Conservation (phyloP, 1,140 invertebrate species). For the Drosophila oshimai region DNA sequence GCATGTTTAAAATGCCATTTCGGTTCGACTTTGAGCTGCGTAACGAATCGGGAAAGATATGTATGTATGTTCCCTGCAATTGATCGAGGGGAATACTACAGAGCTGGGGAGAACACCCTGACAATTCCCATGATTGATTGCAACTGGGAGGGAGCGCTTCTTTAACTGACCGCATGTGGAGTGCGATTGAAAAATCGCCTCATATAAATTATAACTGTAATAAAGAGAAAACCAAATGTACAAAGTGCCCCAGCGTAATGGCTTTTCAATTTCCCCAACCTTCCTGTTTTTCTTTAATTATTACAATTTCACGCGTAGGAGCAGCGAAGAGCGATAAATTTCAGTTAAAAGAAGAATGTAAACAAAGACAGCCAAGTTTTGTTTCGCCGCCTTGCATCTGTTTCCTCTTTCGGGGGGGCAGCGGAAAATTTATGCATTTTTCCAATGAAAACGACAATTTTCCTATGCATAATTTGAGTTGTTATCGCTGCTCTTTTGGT, state of each 20-base stretch:
- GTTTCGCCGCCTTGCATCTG: background rate
- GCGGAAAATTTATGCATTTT: slow-evolving; percentile 62
- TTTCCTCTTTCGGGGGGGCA: slow-evolving; percentile 5
- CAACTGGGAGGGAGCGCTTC: slow-evolving; percentile 39
- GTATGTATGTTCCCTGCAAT: slow-evolving; percentile 33
- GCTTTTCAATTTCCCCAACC: slow-evolving; percentile 59
- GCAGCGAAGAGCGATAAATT: slow-evolving; percentile 33
- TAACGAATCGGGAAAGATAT: slow-evolving; percentile 60
- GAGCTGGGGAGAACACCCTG: slow-evolving; percentile 17
- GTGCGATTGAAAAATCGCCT: slow-evolving; percentile 72
- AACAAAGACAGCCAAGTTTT: slow-evolving; percentile 22
- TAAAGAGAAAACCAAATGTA: slow-evolving; percentile 40
- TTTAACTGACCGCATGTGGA: slow-evolving; percentile 56
- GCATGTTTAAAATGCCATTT: slow-evolving; percentile 57
- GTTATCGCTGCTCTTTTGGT: slow-evolving; percentile 6
- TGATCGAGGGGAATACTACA: slow-evolving; percentile 28
- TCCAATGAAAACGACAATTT: slow-evolving; percentile 64
- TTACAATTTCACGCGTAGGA: slow-evolving; percentile 54
- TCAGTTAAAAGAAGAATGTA: slow-evolving; percentile 35
- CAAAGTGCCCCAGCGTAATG: slow-evolving; percentile 47
- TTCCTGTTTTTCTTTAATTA: slow-evolving; percentile 27
- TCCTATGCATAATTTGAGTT: slow-evolving; percentile 49
- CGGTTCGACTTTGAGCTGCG: slow-evolving; percentile 59
- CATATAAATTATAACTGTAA: slow-evolving; percentile 81
- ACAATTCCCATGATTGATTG: slow-evolving; percentile 66